Percentiles rank a stretch among this genome's conserved stretches.
Evolutionary conservation across 92 coral and sea anemone genomes (phyloP).

Genomic region (Zoanthus solanderi): DNA sequence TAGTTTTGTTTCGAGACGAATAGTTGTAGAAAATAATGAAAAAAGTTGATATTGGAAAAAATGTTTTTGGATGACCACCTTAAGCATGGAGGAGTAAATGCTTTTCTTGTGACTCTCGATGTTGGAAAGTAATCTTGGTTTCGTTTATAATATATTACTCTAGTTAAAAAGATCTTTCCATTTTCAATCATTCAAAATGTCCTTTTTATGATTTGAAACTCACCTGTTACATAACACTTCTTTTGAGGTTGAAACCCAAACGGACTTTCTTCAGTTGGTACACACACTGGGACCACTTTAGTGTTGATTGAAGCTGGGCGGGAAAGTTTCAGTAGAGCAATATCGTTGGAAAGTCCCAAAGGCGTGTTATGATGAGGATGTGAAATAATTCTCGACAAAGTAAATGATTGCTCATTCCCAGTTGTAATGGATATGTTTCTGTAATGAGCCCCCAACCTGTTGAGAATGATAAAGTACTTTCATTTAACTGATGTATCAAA

Average conservation of each 20-base stretch:
- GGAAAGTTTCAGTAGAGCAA: conserved; percentile 23
- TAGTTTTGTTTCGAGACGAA: no score
- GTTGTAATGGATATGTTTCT: neutral
- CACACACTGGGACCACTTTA: neutral
- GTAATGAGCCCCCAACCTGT: conserved; percentile 32
- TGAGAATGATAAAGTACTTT: neutral
- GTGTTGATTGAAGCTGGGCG: conserved; percentile 10
- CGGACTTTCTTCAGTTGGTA: neutral
- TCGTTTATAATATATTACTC: no score
- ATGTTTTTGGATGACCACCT: no score
- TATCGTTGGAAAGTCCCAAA: conserved; percentile 22
- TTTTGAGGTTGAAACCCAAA: neutral
- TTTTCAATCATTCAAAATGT: neutral
- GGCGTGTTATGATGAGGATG: conserved; percentile 3
- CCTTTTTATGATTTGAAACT: neutral
- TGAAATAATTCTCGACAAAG: neutral
- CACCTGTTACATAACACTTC: conserved; percentile 17
- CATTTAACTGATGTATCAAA: no score
- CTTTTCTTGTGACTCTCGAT: no score
- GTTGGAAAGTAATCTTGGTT: no score
- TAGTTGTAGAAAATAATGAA: no score
- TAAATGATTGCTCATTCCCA: conserved; percentile 10
- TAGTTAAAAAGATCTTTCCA: no score
- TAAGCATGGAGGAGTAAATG: no score
- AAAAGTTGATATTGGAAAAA: no score